Conservation (phyloP, 1,140 invertebrate species). For the Solen grandis region DNA sequence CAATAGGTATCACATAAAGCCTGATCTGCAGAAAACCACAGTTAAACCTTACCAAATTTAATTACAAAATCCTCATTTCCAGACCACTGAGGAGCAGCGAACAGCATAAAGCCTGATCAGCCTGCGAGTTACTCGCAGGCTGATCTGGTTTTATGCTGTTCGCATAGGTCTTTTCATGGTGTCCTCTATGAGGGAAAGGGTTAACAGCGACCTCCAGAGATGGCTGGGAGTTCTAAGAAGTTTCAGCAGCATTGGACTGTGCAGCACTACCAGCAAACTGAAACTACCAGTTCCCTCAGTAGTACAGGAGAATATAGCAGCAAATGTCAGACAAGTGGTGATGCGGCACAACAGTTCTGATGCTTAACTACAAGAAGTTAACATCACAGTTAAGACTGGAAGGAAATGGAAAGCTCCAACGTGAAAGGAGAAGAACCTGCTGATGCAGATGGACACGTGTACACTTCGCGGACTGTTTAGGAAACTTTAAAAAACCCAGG, state of each 20-base stretch:
- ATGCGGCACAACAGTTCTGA: slow-evolving; percentile 34
- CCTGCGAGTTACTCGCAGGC: too few species aligned
- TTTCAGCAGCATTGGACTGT: slow-evolving; percentile 34
- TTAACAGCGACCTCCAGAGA: slow-evolving; percentile 4
- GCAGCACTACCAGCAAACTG: slow-evolving; percentile 28
- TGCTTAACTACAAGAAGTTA: slow-evolving; percentile 21
- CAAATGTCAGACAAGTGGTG: slow-evolving; percentile 25
- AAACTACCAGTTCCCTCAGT: slow-evolving; percentile 29
- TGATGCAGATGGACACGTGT: too few species aligned
- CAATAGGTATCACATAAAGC: too few species aligned
- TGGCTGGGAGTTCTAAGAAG: slow-evolving; percentile 37
- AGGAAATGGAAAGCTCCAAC: slow-evolving; percentile 16
- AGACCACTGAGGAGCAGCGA: too few species aligned
- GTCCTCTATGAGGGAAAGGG: too few species aligned
- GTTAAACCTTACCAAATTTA: too few species aligned
- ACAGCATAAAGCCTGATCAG: too few species aligned
- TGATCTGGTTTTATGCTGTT: too few species aligned
- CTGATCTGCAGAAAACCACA: too few species aligned
- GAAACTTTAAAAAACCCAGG: not conserved
- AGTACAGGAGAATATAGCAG: slow-evolving; percentile 45
- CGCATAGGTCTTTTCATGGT: too few species aligned
- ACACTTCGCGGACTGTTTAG: too few species aligned
- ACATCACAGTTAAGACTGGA: not conserved
- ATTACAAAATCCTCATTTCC: too few species aligned
- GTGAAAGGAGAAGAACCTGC: slow-evolving; percentile 12